Base-by-base conservation (phyloP, 2,888 invertebrate genomes). In the Polymixis lichenea region DNA sequence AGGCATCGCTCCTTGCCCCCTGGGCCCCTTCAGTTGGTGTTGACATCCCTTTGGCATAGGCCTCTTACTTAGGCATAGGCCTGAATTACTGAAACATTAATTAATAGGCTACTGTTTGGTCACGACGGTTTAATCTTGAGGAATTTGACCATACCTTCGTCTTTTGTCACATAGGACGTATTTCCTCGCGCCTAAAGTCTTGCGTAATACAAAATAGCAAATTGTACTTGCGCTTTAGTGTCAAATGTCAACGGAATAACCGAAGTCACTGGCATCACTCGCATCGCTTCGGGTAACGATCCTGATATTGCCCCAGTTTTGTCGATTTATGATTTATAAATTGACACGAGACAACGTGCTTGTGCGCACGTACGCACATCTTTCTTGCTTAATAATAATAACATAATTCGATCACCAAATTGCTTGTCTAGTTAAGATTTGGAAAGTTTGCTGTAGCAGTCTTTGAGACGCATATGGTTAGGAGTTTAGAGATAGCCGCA, bases 271-370 rank as follows among this genome's bases (percentile, higher is more conserved):
- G 22, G 58, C 64, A 58, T 56, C 66, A n/a, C 17, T 43, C 38
- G 58, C 65, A 65, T 43, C 51, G 38, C 64, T 77, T 25, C 55
- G 79, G 55, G 55, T 56, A 25, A 38, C 38, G 49, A 62, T 78
- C 69, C 68, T 69, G 55, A 56, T 78, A 70, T 70, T 78, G 77
- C 64, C 77, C 79, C n/a, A n/a, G 22, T 62, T 78, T 78, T 51
- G 51, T 51, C 56, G 43, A 78, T 78, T 77, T 65, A 53, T 58
- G 64, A 77, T 78, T 78, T 53, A 64, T 22, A 58, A 19, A 51
- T 51, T 72, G 43, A 46, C 66, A 77, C 22, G 43, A 77, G 22
- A 32, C 51, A 43, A 28, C 56, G 51, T 65, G 75, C 28, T 5
- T 11, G 43, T 51, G 43, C 56, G 17, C 77, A 77, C 51, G 77